phyloP scores from a whole-genome alignment of 2,888 invertebrate species.

The Crocallis elinguaria region DNA sequence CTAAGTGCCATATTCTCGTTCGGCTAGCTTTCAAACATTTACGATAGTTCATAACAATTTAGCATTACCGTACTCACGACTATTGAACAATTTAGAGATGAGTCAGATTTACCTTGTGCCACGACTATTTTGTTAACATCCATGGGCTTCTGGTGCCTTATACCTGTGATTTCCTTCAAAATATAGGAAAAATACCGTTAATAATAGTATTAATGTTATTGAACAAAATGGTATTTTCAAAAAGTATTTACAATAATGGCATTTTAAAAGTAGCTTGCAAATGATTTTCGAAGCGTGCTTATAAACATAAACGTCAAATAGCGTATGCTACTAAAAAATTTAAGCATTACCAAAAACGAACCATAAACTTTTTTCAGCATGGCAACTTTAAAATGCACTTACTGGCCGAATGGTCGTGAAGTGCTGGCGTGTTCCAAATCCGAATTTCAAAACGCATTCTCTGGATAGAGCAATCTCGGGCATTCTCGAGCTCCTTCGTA shows the following conservation, averaged over 20 bases:
- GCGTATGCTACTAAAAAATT: too few relatives aligned
- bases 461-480: conserved; percentile 66
- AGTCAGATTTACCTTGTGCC: conserved; percentile 3
- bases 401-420: conserved; percentile 45
- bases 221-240: too few relatives aligned
- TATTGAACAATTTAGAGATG: conserved; percentile 6
- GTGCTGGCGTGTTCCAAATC: conserved; percentile 45
- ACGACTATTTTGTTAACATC: too few relatives aligned
- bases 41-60: conserved; percentile 24
- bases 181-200: too few relatives aligned
- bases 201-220: too few relatives aligned
- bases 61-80: conserved; percentile 11
- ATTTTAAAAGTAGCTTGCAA: too few relatives aligned
- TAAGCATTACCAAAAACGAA: background rate
- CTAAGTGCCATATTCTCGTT: conserved; percentile 8
- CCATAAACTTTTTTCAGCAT: conserved; percentile 3
- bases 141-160: too few relatives aligned
- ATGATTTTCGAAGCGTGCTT: too few relatives aligned
- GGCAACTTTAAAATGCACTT: conserved; percentile 43
- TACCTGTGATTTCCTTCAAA: too few relatives aligned
- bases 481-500: conserved; percentile 37
- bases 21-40: conserved; percentile 18
- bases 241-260: too few relatives aligned
- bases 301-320: too few relatives aligned
- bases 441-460: conserved; percentile 64